A percentile compares a stretch with the other conserved stretches of the same genome.
Evolutionary conservation across 1,140 invertebrate species (phyloP).

Genomic region (Eumeta japonica): DNA sequence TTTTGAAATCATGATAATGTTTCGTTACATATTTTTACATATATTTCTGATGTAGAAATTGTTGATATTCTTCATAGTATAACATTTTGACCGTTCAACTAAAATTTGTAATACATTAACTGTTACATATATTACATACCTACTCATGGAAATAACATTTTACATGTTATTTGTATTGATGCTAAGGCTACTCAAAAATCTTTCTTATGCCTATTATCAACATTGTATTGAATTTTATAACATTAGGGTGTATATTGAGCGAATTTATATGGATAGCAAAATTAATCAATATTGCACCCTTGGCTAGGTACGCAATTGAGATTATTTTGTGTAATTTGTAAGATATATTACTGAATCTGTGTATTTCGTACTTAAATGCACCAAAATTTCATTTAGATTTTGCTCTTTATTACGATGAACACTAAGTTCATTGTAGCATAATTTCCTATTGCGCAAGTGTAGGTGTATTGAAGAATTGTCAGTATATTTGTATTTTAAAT

Average conservation of each 20-base stretch:
- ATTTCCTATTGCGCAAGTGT: constrained; percentile 47
- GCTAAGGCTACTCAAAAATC: too few relatives aligned
- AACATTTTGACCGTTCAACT: constrained; percentile 29
- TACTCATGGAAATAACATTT: too few relatives aligned
- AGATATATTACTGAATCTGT: constrained; percentile 21
- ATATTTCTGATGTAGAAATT: constrained; percentile 9
- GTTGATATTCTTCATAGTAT: constrained; percentile 10
- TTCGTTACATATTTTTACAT: constrained; percentile 16
- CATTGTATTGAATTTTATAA: constrained; percentile 25
- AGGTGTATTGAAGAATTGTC: constrained; percentile 46
- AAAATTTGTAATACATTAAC: constrained; percentile 18
- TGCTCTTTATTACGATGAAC: constrained; percentile 36
- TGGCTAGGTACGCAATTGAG: constrained; percentile 27
- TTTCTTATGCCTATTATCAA: constrained; percentile 22
- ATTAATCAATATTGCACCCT: constrained; percentile 33
- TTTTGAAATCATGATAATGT: too few relatives aligned
- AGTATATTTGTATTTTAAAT: constrained; percentile 53
- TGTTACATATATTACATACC: too few relatives aligned
- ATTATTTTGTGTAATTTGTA: constrained; percentile 32
- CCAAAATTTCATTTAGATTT: constrained; percentile 38
- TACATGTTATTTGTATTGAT: constrained; percentile 12
- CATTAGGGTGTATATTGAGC: constrained; percentile 32
- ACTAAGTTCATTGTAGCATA: constrained; percentile 46
- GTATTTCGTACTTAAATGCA: constrained; percentile 36
- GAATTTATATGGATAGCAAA: constrained; percentile 28